Evolutionary conservation across 2,113 vertebrate genomes (phyloP).

Genomic region (Ginglymostoma cirratum): DNA sequence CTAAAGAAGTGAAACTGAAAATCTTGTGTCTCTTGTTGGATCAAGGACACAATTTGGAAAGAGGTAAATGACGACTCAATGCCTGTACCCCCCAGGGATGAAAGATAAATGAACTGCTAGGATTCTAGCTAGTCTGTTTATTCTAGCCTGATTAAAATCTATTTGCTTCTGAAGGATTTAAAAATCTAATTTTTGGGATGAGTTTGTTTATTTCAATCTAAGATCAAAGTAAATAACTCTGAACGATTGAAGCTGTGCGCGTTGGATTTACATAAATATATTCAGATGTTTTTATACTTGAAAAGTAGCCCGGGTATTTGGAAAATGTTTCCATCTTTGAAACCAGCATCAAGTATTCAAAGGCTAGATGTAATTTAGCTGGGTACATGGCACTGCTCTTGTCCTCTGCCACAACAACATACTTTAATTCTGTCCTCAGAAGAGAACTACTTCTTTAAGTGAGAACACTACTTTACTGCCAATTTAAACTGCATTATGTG

Average conservation of each 20-base stretch:
- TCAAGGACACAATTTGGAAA: neutral
- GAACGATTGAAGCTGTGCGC: neutral
- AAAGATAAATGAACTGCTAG: neutral
- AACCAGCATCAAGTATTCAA: neutral
- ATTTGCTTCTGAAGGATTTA: slow-evolving; percentile 16
- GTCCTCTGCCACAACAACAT: neutral
- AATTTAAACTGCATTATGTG: neutral
- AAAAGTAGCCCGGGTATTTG: neutral
- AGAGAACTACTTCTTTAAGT: neutral
- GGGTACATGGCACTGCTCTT: neutral
- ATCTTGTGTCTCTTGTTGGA: neutral
- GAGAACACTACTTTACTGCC: neutral
- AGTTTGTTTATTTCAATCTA: slow-evolving; percentile 30
- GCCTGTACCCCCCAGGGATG: neutral
- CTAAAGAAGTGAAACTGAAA: neutral
- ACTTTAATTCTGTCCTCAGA: neutral
- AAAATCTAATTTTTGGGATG: slow-evolving; percentile 2
- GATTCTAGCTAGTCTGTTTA: slow-evolving; percentile 11
- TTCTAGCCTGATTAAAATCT: slow-evolving; percentile 33
- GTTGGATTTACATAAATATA: slow-evolving; percentile 13
- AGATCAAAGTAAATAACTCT: slow-evolving; percentile 17
- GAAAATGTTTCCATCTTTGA: neutral
- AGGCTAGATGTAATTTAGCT: neutral
- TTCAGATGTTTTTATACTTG: neutral
- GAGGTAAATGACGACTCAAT: neutral